Base-by-base conservation (phyloP, 2,888 invertebrate genomes). In the Epistrophella euchroma region DNA sequence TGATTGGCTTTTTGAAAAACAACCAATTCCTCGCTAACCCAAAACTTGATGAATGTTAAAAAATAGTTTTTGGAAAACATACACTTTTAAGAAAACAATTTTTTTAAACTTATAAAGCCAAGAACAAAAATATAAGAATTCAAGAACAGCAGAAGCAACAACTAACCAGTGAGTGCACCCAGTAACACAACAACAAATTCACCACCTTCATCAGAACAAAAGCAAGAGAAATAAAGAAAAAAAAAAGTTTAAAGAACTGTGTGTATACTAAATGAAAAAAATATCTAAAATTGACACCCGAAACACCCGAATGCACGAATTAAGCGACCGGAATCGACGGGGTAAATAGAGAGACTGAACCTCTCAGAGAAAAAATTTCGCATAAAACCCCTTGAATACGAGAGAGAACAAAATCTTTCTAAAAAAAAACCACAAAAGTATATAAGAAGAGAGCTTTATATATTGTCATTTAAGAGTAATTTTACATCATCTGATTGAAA, bases 271-370 rank as follows among this genome's bases (percentile, higher is more conserved):
- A 82, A 86, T 82, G 72, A 77, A 77, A 86, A 79, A 80, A 80
- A 76, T 68, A 70, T 80, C 85, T 80, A 84, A 88, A 85, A 81
- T 78, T 78, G 75, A 88, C 85, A 88, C 80, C 78, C 88, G 85
- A 88, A 81, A 85, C 84, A 87, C 73, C 87, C 87, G 87, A 84
- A 80, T 82, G 64, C 78, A 87, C 80, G 81, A 85, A 74, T 80
- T 74, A 81, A 85, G 80, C 88, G 88, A 88, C 88, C 88, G 88
- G 81, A 88, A 88, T 88, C 88, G 75, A 85, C 85, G 85, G 77
- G 81, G 78, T 88, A 88, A 85, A 88, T 88, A 85, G 88, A 88
- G 85, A 88, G 88, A 88, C 88, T 88, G 88, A 88, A 85, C 82
- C 86, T 86, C 86, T 86, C 86, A 78, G 86, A 86, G 86, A 86